A percentile compares a stretch with the other conserved stretches of the same genome.
These are phyloP conservation scores for Gambusia holbrooki DNA, from an alignment of 2,113 vertebrate genomes.

Conservation along the genomic window DNA sequence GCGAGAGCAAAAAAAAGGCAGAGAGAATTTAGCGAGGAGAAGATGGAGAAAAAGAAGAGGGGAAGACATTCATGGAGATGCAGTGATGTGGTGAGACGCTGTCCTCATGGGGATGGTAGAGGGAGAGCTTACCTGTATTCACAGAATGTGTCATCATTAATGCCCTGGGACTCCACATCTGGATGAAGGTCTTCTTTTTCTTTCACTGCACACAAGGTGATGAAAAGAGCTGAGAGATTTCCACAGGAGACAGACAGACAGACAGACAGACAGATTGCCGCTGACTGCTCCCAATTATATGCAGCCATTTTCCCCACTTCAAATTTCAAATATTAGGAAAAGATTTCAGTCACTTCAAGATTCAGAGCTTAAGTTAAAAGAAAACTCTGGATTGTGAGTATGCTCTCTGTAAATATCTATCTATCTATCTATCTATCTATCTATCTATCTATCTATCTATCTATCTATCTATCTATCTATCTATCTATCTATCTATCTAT, in stretches of 20 bases:
- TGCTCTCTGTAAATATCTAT: background rate
- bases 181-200: slow-evolving; percentile 97
- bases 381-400: background rate
- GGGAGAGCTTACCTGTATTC: slow-evolving; percentile 92
- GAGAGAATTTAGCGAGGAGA: slow-evolving; percentile 30
- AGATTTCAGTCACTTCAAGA: background rate
- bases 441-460: too few relatives aligned
- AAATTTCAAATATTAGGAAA: slow-evolving; percentile 13
- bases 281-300: slow-evolving; percentile 22
- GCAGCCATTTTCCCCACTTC: slow-evolving; percentile 20
- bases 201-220: slow-evolving; percentile 86
- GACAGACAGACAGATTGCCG: slow-evolving; percentile 5
- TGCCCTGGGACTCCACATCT: slow-evolving; percentile 92
- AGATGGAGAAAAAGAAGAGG: background rate
- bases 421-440: too few relatives aligned
- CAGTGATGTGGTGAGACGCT: slow-evolving; percentile 26
- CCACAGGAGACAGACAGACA: slow-evolving; percentile 19
- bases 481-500: too few relatives aligned
- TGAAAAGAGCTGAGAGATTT: slow-evolving; percentile 50
- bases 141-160: slow-evolving; percentile 96
- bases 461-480: too few relatives aligned
- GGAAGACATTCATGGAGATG: background rate
- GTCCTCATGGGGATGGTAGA: background rate
- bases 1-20: slow-evolving; percentile 51
- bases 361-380: background rate